Evolutionary conservation across 92 coral and sea anemone species (phyloP).

Genomic region (Bergia sp.): DNA sequence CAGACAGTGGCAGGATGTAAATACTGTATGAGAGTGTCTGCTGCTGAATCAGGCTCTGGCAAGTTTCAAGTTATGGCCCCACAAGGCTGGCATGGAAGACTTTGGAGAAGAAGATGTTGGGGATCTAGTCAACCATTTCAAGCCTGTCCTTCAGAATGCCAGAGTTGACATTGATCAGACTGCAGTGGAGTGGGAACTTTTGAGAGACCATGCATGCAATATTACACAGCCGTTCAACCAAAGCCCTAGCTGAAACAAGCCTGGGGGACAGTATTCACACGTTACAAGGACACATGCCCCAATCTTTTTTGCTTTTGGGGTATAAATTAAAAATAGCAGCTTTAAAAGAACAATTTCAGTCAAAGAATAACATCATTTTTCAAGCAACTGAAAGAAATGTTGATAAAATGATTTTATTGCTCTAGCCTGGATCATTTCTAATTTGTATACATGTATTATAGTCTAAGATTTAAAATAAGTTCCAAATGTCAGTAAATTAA

Average conservation of each 20-base stretch:
- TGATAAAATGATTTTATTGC: no score
- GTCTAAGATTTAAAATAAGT: no score
- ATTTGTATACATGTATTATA: no score
- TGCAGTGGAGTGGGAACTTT: conserved; percentile 49
- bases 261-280: conserved; percentile 27
- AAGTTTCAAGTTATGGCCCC: conserved; percentile 10
- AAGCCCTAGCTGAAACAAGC: not conserved
- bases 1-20: conserved; percentile 18
- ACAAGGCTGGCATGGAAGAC: not conserved
- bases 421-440: no score
- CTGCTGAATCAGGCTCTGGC: not conserved
- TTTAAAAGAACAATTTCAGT: no score
- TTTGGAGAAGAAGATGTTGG: conserved; percentile 45
- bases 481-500: no score
- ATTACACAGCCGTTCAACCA: conserved; percentile 27
- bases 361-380: no score
- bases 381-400: no score
- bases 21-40: not conserved
- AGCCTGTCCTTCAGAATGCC: conserved; percentile 25
- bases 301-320: not conserved
- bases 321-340: no score
- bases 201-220: not conserved
- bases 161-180: conserved; percentile 39
- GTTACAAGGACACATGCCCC: conserved; percentile 19
- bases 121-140: conserved; percentile 36